Evolutionary conservation across 2,797 vertebrate species (phyloP).

Genomic region (Sparus aurata): DNA sequence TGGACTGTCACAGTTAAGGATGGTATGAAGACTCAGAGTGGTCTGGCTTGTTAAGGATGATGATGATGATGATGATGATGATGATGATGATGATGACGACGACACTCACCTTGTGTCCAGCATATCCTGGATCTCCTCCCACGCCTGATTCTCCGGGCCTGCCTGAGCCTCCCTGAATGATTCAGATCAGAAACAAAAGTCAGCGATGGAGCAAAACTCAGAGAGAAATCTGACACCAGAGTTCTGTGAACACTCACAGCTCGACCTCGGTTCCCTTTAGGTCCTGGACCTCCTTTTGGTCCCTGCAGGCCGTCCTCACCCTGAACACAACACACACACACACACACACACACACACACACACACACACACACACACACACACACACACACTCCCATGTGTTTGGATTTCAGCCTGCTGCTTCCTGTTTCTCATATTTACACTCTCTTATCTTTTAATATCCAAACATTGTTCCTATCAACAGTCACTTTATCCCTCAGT

Average conservation of each 20-base stretch:
- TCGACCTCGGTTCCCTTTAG: constrained; percentile 87
- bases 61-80: neutral
- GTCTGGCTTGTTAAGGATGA: neutral
- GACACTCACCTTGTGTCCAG: constrained; percentile 79
- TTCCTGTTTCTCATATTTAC: neutral
- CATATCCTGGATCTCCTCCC: constrained; percentile 65
- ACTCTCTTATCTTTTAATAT: neutral
- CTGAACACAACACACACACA: constrained; percentile 65
- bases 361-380: too few species aligned
- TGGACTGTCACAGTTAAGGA: neutral
- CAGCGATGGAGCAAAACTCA: neutral
- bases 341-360: too few species aligned
- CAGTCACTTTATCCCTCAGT: neutral
- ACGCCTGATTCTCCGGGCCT: constrained; percentile 60
- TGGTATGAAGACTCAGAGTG: neutral
- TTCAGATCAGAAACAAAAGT: constrained; percentile 17
- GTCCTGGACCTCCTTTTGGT: constrained; percentile 82
- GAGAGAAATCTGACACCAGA: neutral
- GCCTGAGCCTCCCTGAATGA: constrained; percentile 80
- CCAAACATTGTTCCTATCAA: neutral
- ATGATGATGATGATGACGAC: neutral
- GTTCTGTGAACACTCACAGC: constrained; percentile 77
- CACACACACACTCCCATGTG: neutral
- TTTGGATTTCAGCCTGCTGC: neutral
- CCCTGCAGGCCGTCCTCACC: constrained; percentile 87